Evolutionary conservation across 1,140 invertebrate species (phyloP).

Genomic region (Bombyx mandarina): DNA sequence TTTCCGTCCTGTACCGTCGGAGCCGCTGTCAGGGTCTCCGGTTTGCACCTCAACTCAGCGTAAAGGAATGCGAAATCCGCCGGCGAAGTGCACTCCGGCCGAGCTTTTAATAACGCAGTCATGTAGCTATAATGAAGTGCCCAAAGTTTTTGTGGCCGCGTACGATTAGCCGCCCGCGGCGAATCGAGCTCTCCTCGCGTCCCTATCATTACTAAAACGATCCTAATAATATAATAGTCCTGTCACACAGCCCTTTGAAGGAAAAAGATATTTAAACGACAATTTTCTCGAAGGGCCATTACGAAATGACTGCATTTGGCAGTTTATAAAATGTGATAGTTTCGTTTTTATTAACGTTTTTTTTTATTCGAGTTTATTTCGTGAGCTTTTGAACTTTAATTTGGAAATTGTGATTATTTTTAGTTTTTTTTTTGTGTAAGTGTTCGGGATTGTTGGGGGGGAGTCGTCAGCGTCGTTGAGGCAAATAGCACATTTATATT

Average conservation of each 20-base stretch:
- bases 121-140: slow-evolving; percentile 50
- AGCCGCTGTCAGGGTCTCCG: too few species aligned
- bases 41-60: slow-evolving; percentile 26
- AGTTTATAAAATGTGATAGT: slow-evolving; percentile 47
- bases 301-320: slow-evolving; percentile 53
- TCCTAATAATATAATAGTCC: slow-evolving; percentile 69
- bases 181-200: slow-evolving; percentile 40
- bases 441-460: background rate
- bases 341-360: slow-evolving; percentile 30
- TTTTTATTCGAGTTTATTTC: background rate
- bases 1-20: too few species aligned
- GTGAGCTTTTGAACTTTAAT: background rate
- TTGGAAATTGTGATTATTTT: background rate
- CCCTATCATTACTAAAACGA: slow-evolving; percentile 66
- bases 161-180: slow-evolving; percentile 55
- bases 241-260: slow-evolving; percentile 59
- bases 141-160: slow-evolving; percentile 47
- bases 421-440: background rate
- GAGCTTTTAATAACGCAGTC: slow-evolving; percentile 3
- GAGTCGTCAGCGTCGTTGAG: too few species aligned
- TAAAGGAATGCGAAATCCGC: slow-evolving; percentile 51
- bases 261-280: slow-evolving; percentile 55
- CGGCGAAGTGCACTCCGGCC: slow-evolving; percentile 2
- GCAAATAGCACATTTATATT: slow-evolving; percentile 64
- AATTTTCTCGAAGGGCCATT: slow-evolving; percentile 52